phyloP scores from a whole-genome alignment of 1,140 invertebrate species.

The Cheumatopsyche charites region DNA sequence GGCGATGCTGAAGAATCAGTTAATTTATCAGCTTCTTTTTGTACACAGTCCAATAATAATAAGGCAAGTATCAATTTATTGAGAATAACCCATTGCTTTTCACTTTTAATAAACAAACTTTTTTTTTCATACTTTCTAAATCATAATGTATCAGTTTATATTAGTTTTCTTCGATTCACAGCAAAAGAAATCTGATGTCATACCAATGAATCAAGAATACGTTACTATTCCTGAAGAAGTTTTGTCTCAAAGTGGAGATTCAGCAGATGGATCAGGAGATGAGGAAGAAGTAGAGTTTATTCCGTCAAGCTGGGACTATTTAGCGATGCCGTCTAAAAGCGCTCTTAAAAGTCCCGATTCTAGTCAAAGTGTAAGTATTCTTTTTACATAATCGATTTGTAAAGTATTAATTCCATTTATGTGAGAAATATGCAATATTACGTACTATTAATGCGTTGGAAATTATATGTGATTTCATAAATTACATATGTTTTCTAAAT shows the following conservation, averaged over 20 bases:
- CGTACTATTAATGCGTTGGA: no score
- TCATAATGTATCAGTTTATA: no score
- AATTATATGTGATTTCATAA: no score
- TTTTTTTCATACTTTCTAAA: no score
- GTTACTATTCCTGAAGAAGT: conserved; percentile 48
- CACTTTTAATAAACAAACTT: no score
- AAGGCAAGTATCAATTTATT: not conserved
- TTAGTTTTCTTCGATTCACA: not conserved
- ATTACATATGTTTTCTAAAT: no score
- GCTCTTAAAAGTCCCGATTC: conserved; percentile 63
- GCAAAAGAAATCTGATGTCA: conserved; percentile 30
- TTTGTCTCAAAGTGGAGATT: conserved; percentile 49
- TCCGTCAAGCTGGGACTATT: conserved; percentile 66
- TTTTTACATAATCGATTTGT: not conserved
- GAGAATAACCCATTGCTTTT: no score
- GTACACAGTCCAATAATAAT: conserved; percentile 9
- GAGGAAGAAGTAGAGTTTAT: conserved; percentile 67
- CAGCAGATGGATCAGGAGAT: conserved; percentile 53
- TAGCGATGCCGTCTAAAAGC: conserved; percentile 63
- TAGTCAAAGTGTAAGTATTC: conserved; percentile 45
- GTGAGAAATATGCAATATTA: not conserved
- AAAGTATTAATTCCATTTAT: not conserved
- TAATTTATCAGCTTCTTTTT: conserved; percentile 31
- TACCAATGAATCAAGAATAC: conserved; percentile 24
- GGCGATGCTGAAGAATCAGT: conserved; percentile 40